Conservation (phyloP, 1,140 invertebrate species). For the Penaeus vannamei region DNA sequence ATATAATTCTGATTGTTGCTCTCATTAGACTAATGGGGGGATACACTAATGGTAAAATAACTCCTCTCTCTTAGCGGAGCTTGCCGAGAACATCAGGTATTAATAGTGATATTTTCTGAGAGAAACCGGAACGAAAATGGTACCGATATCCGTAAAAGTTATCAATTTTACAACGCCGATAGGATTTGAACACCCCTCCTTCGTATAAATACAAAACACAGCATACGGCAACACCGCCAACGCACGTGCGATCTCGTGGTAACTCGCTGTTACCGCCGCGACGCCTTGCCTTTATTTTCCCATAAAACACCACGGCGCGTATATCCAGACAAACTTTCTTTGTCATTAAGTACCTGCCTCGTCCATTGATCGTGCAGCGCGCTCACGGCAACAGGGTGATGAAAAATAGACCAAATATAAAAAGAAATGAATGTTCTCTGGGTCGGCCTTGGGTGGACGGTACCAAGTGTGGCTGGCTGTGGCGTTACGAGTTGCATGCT, state of each 20-base stretch:
- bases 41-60: no score
- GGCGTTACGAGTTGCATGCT: no score
- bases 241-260: constrained; percentile 57
- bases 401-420: no score
- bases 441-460: constrained; percentile 31
- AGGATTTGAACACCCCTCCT: neutral
- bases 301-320: no score
- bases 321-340: neutral
- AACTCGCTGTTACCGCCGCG: constrained; percentile 41
- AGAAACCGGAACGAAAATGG: neutral
- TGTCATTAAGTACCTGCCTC: neutral
- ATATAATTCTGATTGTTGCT: no score
- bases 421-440: neutral
- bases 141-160: neutral
- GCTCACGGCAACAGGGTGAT: no score
- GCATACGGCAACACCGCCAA: constrained; percentile 47
- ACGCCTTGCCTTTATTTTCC: neutral
- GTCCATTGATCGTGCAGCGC: no score
- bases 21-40: no score
- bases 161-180: neutral
- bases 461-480: neutral
- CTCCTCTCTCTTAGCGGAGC: no score
- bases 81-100: no score
- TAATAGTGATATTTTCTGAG: no score
- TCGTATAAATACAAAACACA: neutral